Conservation (phyloP, 2,888 invertebrate genomes). For the Hypolimnas misippus region DNA sequence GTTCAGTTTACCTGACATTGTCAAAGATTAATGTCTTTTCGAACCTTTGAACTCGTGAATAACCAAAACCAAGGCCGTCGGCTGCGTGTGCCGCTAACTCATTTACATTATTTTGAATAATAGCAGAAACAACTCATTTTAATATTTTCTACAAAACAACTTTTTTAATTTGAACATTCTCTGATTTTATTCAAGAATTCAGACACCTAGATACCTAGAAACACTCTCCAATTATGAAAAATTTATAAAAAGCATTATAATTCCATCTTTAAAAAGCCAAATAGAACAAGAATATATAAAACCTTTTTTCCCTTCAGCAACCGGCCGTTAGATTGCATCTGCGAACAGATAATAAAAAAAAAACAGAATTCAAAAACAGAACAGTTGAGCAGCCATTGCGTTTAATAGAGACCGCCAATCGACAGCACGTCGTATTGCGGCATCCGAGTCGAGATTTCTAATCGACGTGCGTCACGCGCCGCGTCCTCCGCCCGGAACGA, state of each 20-base stretch:
- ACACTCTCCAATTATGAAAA: no score
- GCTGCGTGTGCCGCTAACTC: conserved; percentile 41
- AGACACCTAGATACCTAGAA: no score
- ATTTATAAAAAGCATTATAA: conserved; percentile 8
- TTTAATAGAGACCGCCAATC: conserved; percentile 58
- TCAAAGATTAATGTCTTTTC: conserved; percentile 49
- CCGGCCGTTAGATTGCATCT: conserved; percentile 42
- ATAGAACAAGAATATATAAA: conserved; percentile 7
- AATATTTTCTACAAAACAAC: not conserved
- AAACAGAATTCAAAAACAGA: conserved; percentile 41
- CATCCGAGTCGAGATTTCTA: conserved; percentile 71
- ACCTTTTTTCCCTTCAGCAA: conserved; percentile 29
- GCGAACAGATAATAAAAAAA: conserved; percentile 37
- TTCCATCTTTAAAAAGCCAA: not conserved
- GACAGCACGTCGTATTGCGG: conserved; percentile 53
- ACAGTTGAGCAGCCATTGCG: conserved; percentile 48
- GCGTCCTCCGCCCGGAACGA: conserved; percentile 64
- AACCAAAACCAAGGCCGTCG: conserved; percentile 58
- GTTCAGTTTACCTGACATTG: conserved; percentile 51
- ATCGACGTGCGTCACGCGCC: conserved; percentile 70
- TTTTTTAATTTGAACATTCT: not conserved
- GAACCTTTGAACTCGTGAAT: conserved; percentile 59
- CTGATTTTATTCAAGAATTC: not conserved
- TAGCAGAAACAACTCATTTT: conserved; percentile 9
- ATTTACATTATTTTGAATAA: conserved; percentile 42